These are phyloP conservation scores for Caerostris darwini DNA, from an alignment of 1,140 invertebrate species.

Conservation along the genomic window DNA sequence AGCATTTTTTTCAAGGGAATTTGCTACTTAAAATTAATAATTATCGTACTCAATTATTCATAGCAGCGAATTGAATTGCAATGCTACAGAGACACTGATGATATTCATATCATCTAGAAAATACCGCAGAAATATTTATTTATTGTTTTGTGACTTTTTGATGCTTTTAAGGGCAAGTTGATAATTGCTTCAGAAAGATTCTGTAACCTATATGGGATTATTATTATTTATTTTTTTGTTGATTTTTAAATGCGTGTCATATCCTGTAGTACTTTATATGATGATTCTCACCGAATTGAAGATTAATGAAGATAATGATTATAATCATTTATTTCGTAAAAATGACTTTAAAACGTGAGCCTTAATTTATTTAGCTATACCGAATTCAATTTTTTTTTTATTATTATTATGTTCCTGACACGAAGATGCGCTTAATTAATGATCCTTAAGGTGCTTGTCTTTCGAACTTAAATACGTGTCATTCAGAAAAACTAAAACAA, in stretches of 20 bases:
- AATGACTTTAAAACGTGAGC: background rate
- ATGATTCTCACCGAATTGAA: background rate
- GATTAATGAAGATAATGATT: background rate
- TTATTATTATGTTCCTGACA: background rate
- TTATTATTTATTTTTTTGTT: background rate
- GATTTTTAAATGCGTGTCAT: too few relatives aligned
- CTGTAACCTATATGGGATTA: background rate
- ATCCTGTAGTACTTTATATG: too few relatives aligned
- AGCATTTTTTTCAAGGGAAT: constrained; percentile 20
- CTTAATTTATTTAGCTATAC: background rate
- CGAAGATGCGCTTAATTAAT: background rate
- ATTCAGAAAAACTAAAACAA: too few relatives aligned
- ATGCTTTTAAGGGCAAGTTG: background rate
- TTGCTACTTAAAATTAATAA: constrained; percentile 40
- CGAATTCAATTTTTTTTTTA: background rate
- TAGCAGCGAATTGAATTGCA: background rate
- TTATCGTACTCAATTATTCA: constrained; percentile 13
- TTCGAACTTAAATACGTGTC: too few relatives aligned
- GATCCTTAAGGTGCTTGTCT: background rate
- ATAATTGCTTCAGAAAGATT: background rate
- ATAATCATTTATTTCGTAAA: background rate
- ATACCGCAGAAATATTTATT: too few relatives aligned
- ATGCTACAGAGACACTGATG: background rate
- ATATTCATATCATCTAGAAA: background rate
- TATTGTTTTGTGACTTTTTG: background rate